Evolutionary conservation across 1,140 invertebrate genomes (phyloP), one percentile per base, ranked within the genome.

Genomic region (Caenorhabditis briggsae): DNA sequence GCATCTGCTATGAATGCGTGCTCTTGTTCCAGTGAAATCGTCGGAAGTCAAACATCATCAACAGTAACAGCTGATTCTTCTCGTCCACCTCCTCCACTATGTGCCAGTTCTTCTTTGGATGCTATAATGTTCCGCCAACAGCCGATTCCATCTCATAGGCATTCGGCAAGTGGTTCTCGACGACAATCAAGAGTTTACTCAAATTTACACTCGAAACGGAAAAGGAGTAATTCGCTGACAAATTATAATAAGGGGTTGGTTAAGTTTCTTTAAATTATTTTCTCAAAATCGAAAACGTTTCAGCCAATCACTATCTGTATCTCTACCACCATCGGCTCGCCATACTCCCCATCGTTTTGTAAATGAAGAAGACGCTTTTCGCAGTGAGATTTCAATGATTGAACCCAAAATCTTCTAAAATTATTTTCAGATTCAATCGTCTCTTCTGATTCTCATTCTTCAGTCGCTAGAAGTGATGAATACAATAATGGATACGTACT

Each of bases 301-400:
- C 70, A 88, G 87, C 14, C 87, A 85, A 58, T 56, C 46, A 16
- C 20, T 84, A 53, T 88, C 87, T 14, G 82, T 88, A 11, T 88
- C 87, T 16, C 78, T 88, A 0, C 87, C 87, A 23, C 87, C 87
- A 12, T 85, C 87, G 6, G 83, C 87, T 11, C 59, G 87, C 18
- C 87, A 88, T 16, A 88, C 87, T 16, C 87, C 87, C 2, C 59
- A 87, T 33, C 87, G 87, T 56, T 88, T 88, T 43, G 84, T 61
- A 20, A 65, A 88, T 58, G 74, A 70, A 56, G 50, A 64, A 48
- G 83, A 65, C 50, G 59, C 50, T 50, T 65, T 70, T 43, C 64
- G 70, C 53, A 78, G 70, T 78, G 14, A 53, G 70, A 25, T 33
- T 25, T 33, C 1, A 20, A 11, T 2, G 0, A 18, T 25, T 2